phyloP scores from a whole-genome alignment of 2,113 vertebrate genomes.

The Diadophis punctatus region DNA sequence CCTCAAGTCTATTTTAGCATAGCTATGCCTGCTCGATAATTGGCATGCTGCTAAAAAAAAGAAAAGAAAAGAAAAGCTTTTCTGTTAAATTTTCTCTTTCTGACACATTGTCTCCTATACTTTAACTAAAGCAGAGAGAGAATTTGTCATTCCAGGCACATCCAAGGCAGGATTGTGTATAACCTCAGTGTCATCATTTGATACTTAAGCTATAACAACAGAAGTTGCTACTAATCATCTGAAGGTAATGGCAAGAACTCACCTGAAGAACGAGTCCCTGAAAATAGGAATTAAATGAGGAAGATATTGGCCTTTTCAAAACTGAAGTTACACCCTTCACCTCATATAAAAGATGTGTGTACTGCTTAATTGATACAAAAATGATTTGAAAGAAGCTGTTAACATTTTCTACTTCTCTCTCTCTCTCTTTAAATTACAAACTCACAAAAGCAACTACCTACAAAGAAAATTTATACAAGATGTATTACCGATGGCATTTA shows the following conservation, averaged over 20 bases:
- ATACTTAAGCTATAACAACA: slow-evolving; percentile 9
- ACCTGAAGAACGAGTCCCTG: not conserved
- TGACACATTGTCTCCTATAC: not conserved
- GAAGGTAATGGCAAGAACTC: not conserved
- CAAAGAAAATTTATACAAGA: no score
- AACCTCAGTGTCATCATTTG: not conserved
- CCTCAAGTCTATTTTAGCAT: not conserved
- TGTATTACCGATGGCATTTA: no score
- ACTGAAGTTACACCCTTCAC: slow-evolving; percentile 3
- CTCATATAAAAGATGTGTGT: not conserved
- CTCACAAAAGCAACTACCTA: no score
- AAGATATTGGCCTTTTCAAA: not conserved
- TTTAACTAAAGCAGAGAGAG: slow-evolving; percentile 21
- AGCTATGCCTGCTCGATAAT: not conserved
- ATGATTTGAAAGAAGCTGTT: not conserved
- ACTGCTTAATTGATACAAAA: slow-evolving; percentile 27
- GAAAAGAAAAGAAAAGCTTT: slow-evolving; percentile 15
- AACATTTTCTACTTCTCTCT: not conserved
- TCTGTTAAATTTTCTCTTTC: slow-evolving; percentile 16
- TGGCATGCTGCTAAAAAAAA: slow-evolving; percentile 3
- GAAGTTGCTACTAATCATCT: not conserved
- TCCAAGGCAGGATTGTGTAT: not conserved
- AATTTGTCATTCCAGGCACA: not conserved
- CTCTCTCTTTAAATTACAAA: no score
- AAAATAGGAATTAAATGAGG: not conserved